Base-by-base conservation (phyloP, 2,797 vertebrate genomes). In the Smutsia gigantea region DNA sequence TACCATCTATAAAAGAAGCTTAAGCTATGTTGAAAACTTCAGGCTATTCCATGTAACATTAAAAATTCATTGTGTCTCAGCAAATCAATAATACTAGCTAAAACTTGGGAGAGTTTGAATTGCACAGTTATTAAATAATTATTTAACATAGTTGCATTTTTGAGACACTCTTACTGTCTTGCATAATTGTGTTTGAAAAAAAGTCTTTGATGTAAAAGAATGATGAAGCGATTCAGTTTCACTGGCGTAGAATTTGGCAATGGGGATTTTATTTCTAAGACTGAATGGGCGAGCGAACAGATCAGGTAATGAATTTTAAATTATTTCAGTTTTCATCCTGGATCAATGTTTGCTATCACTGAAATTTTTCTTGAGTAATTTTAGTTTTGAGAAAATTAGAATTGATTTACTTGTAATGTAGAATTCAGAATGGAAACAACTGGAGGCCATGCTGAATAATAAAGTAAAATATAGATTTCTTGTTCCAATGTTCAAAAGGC, bases 321-420 rank as follows among this genome's bases (percentile, higher is more conserved):
- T 96, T 85, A 94, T 95, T 97, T 96, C 34, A 90, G 69, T 96
- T 87, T 97, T 96, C 51, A 96, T 90, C 61, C 31, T 93, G 72
- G 71, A 94, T 96, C 95, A 87, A 61, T 98, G 51, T 96, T 96
- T 95, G 81, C 66, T 93, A 95, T 81, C 63, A 74, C 18, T 64
- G 37, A 93, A 87, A 90, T 84, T 94, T 96, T 96, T 95, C 75
- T 64, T 92, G 86, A 94, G 86, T 91, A 92, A 95, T 96, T 96
- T 94, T 94, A 86, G 59, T 93, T 95, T 96, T 92, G 83, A 96
- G 97, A 98, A 97, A 96, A 97, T 98, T 95, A 90, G 55, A 96
- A 98, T 94, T 96, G 96, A 97, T 96, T 96, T 93, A 94, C 78
- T 94, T 94, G 78, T 94, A 96, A 93, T 94, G 61, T 84, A 94